phyloP scores from a whole-genome alignment of 2,113 vertebrate species.

The Cephalopholis sonnerati region DNA sequence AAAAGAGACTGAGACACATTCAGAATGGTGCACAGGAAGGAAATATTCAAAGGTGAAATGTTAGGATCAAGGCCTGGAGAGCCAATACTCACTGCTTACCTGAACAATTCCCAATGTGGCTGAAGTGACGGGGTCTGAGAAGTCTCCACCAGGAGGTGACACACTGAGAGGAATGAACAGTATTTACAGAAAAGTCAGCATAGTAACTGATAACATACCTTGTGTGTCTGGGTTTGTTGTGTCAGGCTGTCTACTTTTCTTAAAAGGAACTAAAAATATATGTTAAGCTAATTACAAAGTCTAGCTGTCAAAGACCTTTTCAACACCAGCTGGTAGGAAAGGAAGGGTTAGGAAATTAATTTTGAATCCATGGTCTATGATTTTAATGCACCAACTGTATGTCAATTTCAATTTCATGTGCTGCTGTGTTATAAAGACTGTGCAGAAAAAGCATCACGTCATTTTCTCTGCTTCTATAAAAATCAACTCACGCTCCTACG shows the following conservation, averaged over 20 bases:
- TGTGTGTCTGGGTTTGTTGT: neutral
- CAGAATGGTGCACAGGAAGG: neutral
- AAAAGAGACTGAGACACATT: neutral
- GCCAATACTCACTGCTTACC: conserved; percentile 54
- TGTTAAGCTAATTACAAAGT: neutral
- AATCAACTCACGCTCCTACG: conserved; percentile 93
- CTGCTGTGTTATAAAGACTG: neutral
- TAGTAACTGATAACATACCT: neutral
- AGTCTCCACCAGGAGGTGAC: conserved; percentile 98
- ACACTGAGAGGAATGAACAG: conserved; percentile 84
- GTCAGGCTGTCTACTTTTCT: neutral
- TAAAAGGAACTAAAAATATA: neutral
- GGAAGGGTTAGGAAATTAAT: too few species aligned
- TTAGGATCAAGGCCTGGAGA: neutral
- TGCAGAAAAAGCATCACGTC: neutral
- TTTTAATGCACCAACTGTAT: neutral
- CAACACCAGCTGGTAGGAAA: neutral
- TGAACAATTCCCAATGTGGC: conserved; percentile 97
- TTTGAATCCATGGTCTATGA: neutral
- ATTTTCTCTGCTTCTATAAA: neutral
- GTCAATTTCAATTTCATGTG: neutral
- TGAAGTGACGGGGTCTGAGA: conserved; percentile 98
- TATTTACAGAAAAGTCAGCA: neutral
- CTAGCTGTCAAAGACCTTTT: neutral
- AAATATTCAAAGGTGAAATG: neutral